These are phyloP conservation scores for Melanotaenia duboulayi DNA, from an alignment of 2,113 vertebrate species.

Conservation along the genomic window DNA sequence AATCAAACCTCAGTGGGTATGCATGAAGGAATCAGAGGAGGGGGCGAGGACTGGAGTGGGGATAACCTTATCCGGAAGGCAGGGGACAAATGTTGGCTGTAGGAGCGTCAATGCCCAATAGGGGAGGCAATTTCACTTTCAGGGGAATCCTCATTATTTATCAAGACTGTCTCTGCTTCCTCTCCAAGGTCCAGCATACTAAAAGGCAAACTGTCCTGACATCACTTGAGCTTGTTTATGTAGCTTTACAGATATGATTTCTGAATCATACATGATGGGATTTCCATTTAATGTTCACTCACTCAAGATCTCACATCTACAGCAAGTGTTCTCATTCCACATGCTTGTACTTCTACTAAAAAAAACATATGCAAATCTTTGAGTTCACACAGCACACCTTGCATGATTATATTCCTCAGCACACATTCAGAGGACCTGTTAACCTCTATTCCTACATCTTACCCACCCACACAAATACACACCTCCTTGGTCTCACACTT, in stretches of 20 bases:
- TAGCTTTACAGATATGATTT: not conserved
- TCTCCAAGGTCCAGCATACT: conserved; percentile 15
- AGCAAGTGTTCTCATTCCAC: conserved; percentile 1
- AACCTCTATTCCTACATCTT: conserved; percentile 34
- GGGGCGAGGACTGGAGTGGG: conserved; percentile 49
- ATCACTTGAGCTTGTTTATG: not conserved
- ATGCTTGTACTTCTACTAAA: not conserved
- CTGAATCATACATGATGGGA: too few species aligned
- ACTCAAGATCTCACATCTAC: not conserved
- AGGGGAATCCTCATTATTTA: conserved; percentile 57
- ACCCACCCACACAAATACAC: conserved; percentile 56
- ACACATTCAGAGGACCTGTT: conserved; percentile 38
- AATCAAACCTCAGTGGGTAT: conserved; percentile 79
- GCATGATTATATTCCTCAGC: conserved; percentile 31
- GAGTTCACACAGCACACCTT: conserved; percentile 16
- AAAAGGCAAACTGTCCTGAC: conserved; percentile 7
- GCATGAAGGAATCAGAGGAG: conserved; percentile 68
- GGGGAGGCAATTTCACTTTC: conserved; percentile 81
- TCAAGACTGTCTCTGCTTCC: conserved; percentile 14
- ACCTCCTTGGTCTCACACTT: conserved; percentile 50
- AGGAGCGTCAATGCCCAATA: conserved; percentile 76
- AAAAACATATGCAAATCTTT: conserved; percentile 29
- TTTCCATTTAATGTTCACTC: not conserved
- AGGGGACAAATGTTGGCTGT: conserved; percentile 52
- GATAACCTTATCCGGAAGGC: conserved; percentile 53